Evolutionary conservation across 2,888 invertebrate species (phyloP).

Genomic region (Strigamia crassipes): DNA sequence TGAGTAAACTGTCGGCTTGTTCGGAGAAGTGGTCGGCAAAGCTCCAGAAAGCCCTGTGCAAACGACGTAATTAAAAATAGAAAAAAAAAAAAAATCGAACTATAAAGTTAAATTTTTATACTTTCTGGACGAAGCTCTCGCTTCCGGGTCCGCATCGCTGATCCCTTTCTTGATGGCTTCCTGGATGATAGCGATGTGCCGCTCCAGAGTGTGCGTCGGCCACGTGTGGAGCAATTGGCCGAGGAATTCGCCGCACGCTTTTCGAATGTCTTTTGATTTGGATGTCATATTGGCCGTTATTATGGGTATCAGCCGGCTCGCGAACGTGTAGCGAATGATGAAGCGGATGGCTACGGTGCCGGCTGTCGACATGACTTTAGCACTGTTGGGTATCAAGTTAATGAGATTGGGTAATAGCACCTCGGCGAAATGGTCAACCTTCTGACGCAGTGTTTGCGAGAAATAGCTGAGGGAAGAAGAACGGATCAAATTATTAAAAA

Average conservation of each 20-base stretch:
- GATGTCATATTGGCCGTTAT: conserved; percentile 72
- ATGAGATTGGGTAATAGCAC: conserved; percentile 81
- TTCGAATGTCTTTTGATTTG: conserved; percentile 90
- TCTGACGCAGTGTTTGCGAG: conserved; percentile 79
- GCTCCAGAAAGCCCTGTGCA: conserved; percentile 83
- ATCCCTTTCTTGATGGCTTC: conserved; percentile 81
- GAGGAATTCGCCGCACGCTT: conserved; percentile 78
- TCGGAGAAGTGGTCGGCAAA: conserved; percentile 89
- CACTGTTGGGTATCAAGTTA: conserved; percentile 90
- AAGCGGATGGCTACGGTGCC: conserved; percentile 84
- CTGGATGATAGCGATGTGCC: conserved; percentile 74
- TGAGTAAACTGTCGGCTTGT: conserved; percentile 81
- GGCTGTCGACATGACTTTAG: conserved; percentile 90
- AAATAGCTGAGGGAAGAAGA: conserved; percentile 64
- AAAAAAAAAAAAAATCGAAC: too few species aligned
- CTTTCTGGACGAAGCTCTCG: conserved; percentile 80
- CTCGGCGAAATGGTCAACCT: conserved; percentile 84
- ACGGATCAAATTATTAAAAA: background rate
- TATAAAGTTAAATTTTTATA: too few species aligned
- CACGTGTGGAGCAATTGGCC: conserved; percentile 82
- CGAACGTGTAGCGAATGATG: conserved; percentile 82
- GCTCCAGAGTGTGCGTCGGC: conserved; percentile 82
- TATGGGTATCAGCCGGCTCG: conserved; percentile 78
- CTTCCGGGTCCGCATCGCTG: conserved; percentile 90
- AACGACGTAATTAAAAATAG: too few species aligned